phyloP scores from a whole-genome alignment of 1,140 invertebrate genomes.

The Zaprionus inermis region DNA sequence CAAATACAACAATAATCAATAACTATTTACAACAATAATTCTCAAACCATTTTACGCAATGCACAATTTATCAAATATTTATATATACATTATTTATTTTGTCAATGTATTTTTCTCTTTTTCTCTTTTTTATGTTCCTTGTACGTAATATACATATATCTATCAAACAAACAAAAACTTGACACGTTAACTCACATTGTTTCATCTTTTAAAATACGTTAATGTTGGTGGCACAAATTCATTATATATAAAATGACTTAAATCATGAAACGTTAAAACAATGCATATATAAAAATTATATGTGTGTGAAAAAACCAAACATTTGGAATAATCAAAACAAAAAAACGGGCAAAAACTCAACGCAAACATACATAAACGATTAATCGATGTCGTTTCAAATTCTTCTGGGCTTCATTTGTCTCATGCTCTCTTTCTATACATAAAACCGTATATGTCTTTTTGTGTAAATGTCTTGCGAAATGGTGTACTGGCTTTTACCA shows the following conservation, averaged over 20 bases:
- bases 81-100: constrained; percentile 75
- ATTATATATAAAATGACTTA: constrained; percentile 40
- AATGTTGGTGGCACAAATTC: constrained; percentile 81
- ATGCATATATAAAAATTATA: constrained; percentile 38
- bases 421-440: constrained; percentile 58
- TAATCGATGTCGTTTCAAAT: constrained; percentile 12
- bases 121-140: constrained; percentile 80
- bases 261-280: constrained; percentile 52
- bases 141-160: constrained; percentile 52
- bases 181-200: constrained; percentile 57
- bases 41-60: constrained; percentile 11
- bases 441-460: constrained; percentile 69
- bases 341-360: constrained; percentile 35
- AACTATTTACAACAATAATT: constrained; percentile 24
- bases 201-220: constrained; percentile 59
- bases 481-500: constrained; percentile 67
- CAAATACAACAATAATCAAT: not conserved
- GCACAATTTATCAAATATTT: constrained; percentile 23
- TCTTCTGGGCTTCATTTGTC: constrained; percentile 65
- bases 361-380: constrained; percentile 29
- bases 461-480: constrained; percentile 75
- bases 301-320: constrained; percentile 32
- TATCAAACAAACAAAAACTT: constrained; percentile 56
- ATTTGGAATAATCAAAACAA: constrained; percentile 31
- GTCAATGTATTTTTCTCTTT: constrained; percentile 83